Percentiles rank a stretch among this genome's conserved stretches.
Conservation (phyloP, 2,113 vertebrate species). For the Crotalus viridis region DNA sequence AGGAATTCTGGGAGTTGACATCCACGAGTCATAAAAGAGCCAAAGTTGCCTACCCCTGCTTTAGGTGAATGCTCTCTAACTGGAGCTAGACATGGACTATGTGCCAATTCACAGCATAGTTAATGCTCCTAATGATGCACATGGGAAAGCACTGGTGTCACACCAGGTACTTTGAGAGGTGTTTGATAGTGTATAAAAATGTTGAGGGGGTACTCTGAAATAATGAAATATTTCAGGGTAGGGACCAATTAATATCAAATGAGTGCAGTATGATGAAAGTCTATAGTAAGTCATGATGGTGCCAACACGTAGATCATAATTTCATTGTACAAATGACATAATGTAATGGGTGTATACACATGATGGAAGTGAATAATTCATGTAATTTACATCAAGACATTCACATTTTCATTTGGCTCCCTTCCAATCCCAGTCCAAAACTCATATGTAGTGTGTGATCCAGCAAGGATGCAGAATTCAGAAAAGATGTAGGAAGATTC, state of each 20-base stretch:
- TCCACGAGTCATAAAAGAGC: too few relatives aligned
- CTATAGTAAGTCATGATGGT: not conserved
- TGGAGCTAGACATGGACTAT: not conserved
- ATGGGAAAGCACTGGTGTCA: not conserved
- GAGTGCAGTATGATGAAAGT: not conserved
- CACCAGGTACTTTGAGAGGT: not conserved
- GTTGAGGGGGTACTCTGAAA: not conserved
- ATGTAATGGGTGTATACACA: not conserved
- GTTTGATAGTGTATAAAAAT: not conserved
- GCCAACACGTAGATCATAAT: not conserved
- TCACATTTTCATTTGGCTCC: not conserved
- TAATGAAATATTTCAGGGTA: not conserved
- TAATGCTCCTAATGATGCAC: not conserved
- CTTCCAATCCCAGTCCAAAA: not conserved
- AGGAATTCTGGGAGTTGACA: too few relatives aligned
- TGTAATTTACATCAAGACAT: not conserved
- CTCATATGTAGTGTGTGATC: not conserved
- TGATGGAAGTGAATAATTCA: not conserved
- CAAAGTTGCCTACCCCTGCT: too few relatives aligned
- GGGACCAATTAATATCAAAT: not conserved
- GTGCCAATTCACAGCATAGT: not conserved
- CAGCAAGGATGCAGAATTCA: not conserved
- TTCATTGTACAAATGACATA: not conserved
- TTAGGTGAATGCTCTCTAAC: not conserved
- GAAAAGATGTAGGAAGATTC: not conserved